Percentiles rank a stretch among this genome's conserved stretches.
These are phyloP conservation scores for Myotis myotis DNA, from an alignment of 2,797 vertebrate genomes.

Conservation along the genomic window DNA sequence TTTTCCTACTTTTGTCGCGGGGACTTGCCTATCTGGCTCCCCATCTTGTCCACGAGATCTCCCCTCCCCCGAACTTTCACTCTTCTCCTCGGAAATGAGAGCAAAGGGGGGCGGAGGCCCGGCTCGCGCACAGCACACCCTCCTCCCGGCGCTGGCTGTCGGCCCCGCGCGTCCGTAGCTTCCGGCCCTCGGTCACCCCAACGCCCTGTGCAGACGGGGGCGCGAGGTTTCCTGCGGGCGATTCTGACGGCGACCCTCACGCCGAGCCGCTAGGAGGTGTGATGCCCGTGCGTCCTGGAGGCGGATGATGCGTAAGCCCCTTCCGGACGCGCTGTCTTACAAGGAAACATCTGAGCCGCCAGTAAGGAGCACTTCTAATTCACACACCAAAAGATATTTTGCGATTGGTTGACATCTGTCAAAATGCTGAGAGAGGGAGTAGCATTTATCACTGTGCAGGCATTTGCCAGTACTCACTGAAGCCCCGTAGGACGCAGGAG, in stretches of 20 bases:
- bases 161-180: no score
- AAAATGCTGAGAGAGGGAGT: conserved; percentile 48
- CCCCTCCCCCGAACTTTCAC: not conserved
- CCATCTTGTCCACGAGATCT: not conserved
- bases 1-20: not conserved
- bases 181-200: not conserved
- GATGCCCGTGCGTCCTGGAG: conserved; percentile 45
- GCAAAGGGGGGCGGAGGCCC: not conserved
- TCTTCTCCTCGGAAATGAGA: not conserved
- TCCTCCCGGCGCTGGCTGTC: no score
- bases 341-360: conserved; percentile 44
- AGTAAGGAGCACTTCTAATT: conserved; percentile 61
- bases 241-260: conserved; percentile 26
- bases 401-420: conserved; percentile 63
- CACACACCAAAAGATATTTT: conserved; percentile 61
- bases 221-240: not conserved
- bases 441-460: conserved; percentile 45
- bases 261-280: conserved; percentile 35
- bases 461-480: conserved; percentile 49
- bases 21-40: not conserved
- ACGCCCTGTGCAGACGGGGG: not conserved
- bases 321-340: conserved; percentile 23
- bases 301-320: not conserved
- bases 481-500: conserved; percentile 9
- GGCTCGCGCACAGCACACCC: fast-evolving